These are phyloP conservation scores for Euphysa ruthae DNA, from an alignment of 30 jellyfish, hydroid and myxozoan genomes.

Conservation along the genomic window DNA sequence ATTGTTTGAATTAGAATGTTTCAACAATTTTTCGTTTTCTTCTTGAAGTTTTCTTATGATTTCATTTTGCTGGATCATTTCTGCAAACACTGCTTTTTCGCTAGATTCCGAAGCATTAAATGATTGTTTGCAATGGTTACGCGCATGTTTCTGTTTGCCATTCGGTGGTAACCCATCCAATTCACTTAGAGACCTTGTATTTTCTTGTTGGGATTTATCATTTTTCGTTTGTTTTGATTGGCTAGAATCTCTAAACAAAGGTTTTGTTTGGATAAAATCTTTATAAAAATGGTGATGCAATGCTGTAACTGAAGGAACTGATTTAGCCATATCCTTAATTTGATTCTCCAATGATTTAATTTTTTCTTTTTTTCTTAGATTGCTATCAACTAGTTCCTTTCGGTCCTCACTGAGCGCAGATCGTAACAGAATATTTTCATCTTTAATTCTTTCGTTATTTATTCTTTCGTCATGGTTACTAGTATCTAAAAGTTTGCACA, in stretches of 20 bases:
- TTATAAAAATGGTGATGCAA: too few relatives aligned
- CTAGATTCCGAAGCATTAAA: not conserved
- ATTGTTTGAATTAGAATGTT: not conserved
- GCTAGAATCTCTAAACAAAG: too few relatives aligned
- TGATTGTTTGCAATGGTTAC: too few relatives aligned
- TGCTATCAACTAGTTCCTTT: slow-evolving; percentile 24
- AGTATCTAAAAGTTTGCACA: not conserved
- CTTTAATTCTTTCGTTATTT: not conserved
- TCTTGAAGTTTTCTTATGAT: slow-evolving; percentile 14
- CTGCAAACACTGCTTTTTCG: slow-evolving; percentile 4
- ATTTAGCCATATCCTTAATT: too few relatives aligned
- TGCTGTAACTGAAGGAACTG: too few relatives aligned
- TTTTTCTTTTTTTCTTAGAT: slow-evolving; percentile 6
- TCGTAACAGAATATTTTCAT: slow-evolving; percentile 15
- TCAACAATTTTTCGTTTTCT: slow-evolving; percentile 8
- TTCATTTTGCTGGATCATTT: slow-evolving; percentile 23
- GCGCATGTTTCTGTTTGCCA: not conserved
- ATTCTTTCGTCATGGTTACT: not conserved
- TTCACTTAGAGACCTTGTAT: too few relatives aligned
- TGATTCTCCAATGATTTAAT: slow-evolving; percentile 12
- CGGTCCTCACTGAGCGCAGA: slow-evolving; percentile 1
- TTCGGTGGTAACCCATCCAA: not conserved
- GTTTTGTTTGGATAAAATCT: too few relatives aligned
- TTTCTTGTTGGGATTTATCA: too few relatives aligned
- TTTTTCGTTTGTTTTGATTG: too few relatives aligned